These are phyloP conservation scores for Boloria selene DNA, from an alignment of 2,888 invertebrate species.

Conservation along the genomic window DNA sequence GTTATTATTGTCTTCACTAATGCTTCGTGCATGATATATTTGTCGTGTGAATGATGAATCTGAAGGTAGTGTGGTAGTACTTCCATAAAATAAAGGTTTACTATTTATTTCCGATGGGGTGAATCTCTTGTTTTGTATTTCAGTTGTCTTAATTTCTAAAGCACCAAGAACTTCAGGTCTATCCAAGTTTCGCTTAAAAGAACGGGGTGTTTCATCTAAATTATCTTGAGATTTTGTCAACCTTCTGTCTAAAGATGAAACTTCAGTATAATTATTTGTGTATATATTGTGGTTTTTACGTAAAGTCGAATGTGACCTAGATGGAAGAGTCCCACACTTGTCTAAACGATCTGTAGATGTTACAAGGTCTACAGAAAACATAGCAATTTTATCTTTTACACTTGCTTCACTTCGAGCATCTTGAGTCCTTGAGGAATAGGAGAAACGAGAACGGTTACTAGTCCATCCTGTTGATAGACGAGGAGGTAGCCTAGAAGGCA, in stretches of 20 bases:
- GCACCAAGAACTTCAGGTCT: constrained; percentile 81
- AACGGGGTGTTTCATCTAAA: constrained; percentile 76
- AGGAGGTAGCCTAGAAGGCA: constrained; percentile 66
- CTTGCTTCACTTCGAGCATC: constrained; percentile 91
- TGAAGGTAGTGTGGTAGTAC: constrained; percentile 68
- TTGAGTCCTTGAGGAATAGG: constrained; percentile 83
- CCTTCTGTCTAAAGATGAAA: constrained; percentile 70
- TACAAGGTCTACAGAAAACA: constrained; percentile 86
- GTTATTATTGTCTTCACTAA: constrained; percentile 69
- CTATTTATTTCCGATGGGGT: constrained; percentile 50
- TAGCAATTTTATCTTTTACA: constrained; percentile 93
- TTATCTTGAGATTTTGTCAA: constrained; percentile 77
- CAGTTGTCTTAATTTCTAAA: constrained; percentile 60
- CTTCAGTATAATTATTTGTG: constrained; percentile 60
- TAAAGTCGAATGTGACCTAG: constrained; percentile 54
- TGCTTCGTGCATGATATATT: constrained; percentile 69
- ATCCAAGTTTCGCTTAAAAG: constrained; percentile 64
- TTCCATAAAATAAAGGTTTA: constrained; percentile 75
- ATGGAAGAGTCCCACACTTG: constrained; percentile 71
- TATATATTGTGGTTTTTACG: constrained; percentile 61
- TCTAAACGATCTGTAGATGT: constrained; percentile 68
- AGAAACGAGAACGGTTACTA: constrained; percentile 62
- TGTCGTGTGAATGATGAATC: constrained; percentile 60
- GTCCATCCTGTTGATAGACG: constrained; percentile 60
- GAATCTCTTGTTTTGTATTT: constrained; percentile 46